These are phyloP conservation scores for Achroia grisella DNA, from an alignment of 1,140 invertebrate genomes.

Conservation along the genomic window DNA sequence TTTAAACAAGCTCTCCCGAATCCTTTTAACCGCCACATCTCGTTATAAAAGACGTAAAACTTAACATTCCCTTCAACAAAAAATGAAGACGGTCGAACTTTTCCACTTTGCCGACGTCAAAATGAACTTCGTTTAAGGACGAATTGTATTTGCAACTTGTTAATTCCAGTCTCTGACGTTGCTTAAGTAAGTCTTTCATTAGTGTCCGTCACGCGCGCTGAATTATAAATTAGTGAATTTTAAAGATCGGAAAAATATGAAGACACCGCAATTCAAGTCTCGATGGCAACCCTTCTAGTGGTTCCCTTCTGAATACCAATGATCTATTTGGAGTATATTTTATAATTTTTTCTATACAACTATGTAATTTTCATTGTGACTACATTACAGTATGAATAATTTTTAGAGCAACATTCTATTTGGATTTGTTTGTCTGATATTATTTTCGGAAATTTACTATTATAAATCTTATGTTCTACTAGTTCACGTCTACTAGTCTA, in stretches of 20 bases:
- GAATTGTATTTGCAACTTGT: conserved; percentile 69
- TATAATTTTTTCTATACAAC: too few relatives aligned
- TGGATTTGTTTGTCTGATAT: too few relatives aligned
- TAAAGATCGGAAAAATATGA: conserved; percentile 35
- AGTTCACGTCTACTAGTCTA: too few relatives aligned
- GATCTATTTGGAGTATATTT: too few relatives aligned
- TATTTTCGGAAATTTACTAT: too few relatives aligned
- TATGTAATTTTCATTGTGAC: too few relatives aligned
- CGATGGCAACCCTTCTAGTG: background rate
- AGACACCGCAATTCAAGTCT: background rate
- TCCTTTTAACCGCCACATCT: conserved; percentile 28
- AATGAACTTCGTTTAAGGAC: conserved; percentile 36
- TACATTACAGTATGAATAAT: too few relatives aligned
- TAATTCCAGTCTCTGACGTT: conserved; percentile 61
- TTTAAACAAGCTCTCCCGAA: conserved; percentile 12
- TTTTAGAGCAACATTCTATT: too few relatives aligned
- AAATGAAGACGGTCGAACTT: conserved; percentile 47
- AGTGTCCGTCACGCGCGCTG: conserved; percentile 57
- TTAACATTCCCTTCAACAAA: conserved; percentile 40
- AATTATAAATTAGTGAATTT: conserved; percentile 50
- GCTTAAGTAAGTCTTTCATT: conserved; percentile 70
- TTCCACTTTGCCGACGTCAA: conserved; percentile 61
- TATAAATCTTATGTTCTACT: too few relatives aligned
- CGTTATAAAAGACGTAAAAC: conserved; percentile 46
- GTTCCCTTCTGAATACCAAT: conserved; percentile 4